phyloP scores from a whole-genome alignment of 2,113 vertebrate species.

The Caranx ignobilis region DNA sequence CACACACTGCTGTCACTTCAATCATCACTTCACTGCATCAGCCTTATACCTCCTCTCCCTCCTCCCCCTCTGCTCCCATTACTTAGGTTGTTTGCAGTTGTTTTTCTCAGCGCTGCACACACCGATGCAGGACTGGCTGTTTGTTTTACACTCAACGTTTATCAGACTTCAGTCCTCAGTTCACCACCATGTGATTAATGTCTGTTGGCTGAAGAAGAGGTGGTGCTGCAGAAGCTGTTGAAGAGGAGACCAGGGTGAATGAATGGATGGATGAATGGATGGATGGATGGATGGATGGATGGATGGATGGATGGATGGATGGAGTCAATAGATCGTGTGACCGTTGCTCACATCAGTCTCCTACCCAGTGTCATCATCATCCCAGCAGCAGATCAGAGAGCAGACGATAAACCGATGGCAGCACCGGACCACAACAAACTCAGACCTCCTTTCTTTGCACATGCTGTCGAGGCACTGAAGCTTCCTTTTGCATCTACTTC shows the following conservation, averaged over 20 bases:
- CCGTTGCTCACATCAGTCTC: not conserved
- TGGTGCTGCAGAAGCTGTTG: slow-evolving; percentile 13
- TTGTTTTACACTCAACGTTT: not conserved
- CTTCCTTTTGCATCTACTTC: not conserved
- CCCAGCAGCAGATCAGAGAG: not conserved
- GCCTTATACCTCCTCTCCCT: not conserved
- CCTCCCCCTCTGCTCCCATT: not conserved
- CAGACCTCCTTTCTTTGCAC: not conserved
- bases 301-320: not conserved
- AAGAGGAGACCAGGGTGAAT: not conserved
- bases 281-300: no score
- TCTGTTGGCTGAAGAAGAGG: not conserved
- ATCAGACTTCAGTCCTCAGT: not conserved
- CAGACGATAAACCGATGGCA: not conserved
- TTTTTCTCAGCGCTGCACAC: not conserved
- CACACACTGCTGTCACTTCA: slow-evolving; percentile 52
- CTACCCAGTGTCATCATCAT: not conserved
- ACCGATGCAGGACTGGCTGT: not conserved
- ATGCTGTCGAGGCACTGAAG: not conserved
- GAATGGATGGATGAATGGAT: not conserved
- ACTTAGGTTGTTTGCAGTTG: slow-evolving; percentile 5
- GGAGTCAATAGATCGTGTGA: not conserved
- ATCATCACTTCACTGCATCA: slow-evolving; percentile 25
- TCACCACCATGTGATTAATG: not conserved
- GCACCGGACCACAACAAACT: no score